phyloP scores from a whole-genome alignment of 2,797 vertebrate genomes.

The Thamnophis elegans region DNA sequence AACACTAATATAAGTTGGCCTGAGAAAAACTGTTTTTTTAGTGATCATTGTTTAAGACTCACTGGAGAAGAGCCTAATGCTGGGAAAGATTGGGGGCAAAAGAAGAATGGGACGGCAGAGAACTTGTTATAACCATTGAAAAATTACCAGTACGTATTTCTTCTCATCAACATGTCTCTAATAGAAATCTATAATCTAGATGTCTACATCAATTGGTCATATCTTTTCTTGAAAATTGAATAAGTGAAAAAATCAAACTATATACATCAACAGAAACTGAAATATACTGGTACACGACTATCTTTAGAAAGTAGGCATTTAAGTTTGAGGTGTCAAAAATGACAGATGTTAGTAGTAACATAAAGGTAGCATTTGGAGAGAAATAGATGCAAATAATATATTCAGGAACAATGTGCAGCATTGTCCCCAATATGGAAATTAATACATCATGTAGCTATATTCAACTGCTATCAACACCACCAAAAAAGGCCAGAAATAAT shows the following conservation, averaged over 20 bases:
- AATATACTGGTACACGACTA: neutral
- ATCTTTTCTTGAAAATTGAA: neutral
- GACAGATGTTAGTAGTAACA: neutral
- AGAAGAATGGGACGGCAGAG: too few species aligned
- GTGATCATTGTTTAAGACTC: too few species aligned
- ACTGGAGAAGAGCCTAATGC: too few species aligned
- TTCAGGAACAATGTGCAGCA: neutral
- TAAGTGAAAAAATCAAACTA: neutral
- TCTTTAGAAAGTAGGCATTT: neutral
- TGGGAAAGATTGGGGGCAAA: too few species aligned
- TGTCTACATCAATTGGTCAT: neutral
- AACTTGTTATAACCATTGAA: neutral
- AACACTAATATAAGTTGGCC: neutral
- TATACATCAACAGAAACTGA: neutral
- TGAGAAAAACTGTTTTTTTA: neutral
- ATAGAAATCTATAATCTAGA: neutral
- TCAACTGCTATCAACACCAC: neutral
- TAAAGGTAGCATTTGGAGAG: neutral
- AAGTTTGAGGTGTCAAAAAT: neutral
- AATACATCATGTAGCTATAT: neutral
- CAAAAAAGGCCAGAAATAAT: neutral
- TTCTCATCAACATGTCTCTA: neutral
- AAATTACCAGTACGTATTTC: neutral
- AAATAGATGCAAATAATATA: neutral
- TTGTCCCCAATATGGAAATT: neutral